phyloP scores from a whole-genome alignment of 2,888 invertebrate genomes.

The Atethmia centrago region DNA sequence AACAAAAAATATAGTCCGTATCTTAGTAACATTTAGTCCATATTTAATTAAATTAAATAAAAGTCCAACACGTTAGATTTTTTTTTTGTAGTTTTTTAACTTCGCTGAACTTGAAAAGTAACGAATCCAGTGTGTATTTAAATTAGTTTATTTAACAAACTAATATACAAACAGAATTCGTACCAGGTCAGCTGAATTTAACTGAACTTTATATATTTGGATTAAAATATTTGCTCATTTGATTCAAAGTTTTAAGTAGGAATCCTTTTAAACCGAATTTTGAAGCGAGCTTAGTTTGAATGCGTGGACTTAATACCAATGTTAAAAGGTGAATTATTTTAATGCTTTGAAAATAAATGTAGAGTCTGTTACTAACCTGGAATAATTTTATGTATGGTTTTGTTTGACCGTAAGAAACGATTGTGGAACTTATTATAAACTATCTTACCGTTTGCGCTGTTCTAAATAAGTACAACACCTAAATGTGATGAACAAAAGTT shows the following conservation, averaged over 20 bases:
- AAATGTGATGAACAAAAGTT: not conserved
- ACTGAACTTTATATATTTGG: constrained; percentile 31
- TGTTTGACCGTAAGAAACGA: too few relatives aligned
- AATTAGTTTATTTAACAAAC: constrained; percentile 29
- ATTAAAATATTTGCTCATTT: constrained; percentile 55
- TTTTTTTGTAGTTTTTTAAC: not conserved
- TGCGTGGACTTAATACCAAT: constrained; percentile 27
- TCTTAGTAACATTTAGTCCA: too few relatives aligned
- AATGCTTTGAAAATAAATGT: constrained; percentile 7
- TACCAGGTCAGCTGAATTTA: constrained; percentile 36
- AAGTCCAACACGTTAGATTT: not conserved
- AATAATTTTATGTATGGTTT: not conserved
- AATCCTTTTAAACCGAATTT: constrained; percentile 42
- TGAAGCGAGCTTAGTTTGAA: constrained; percentile 30
- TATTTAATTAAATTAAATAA: too few relatives aligned
- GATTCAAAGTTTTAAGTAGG: constrained; percentile 48
- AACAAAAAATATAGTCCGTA: too few relatives aligned
- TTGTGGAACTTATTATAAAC: too few relatives aligned
- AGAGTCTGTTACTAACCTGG: not conserved
- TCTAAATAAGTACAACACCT: too few relatives aligned
- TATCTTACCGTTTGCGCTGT: too few relatives aligned
- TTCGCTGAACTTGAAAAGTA: constrained; percentile 3
- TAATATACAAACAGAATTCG: constrained; percentile 16
- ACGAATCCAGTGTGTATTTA: constrained; percentile 5
- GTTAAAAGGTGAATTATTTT: constrained; percentile 22